Conservation (phyloP, 2,888 invertebrate species). For the Andrena hattorfiana region DNA sequence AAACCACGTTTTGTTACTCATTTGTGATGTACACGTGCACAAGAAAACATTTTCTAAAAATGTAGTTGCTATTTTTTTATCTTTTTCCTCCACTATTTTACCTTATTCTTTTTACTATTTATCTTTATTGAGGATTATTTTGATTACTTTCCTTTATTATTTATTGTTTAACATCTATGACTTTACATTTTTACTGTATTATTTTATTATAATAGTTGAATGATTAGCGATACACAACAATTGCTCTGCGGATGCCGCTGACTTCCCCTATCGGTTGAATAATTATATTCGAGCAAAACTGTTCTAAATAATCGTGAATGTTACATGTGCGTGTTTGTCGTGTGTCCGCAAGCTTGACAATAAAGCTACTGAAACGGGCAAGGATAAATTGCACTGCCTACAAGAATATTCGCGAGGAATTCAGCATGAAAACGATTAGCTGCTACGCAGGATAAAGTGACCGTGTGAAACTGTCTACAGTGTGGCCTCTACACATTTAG, state of each 20-base stretch:
- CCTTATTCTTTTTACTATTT: too few relatives aligned
- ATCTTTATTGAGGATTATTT: too few relatives aligned
- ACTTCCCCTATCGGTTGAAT: not conserved
- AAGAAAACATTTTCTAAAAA: too few relatives aligned
- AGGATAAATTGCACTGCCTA: constrained; percentile 39
- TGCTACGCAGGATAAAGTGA: not conserved
- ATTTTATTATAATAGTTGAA: not conserved
- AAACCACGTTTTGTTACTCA: too few relatives aligned
- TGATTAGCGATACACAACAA: not conserved
- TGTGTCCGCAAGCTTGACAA: constrained; percentile 24
- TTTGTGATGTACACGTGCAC: too few relatives aligned
- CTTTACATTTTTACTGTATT: not conserved
- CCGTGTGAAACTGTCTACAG: not conserved
- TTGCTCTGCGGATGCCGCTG: not conserved
- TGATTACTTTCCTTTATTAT: too few relatives aligned
- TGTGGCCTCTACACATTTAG: too few relatives aligned
- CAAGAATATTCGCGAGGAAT: constrained; percentile 45
- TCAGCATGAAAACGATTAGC: constrained; percentile 11
- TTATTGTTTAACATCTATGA: too few relatives aligned
- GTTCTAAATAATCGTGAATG: constrained; percentile 11
- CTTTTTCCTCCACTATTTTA: too few relatives aligned
- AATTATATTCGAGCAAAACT: constrained; percentile 10
- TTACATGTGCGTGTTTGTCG: constrained; percentile 45
- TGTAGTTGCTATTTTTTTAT: too few relatives aligned
- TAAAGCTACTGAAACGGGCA: constrained; percentile 31